These are phyloP conservation scores for Megaceryle maxima DNA, from an alignment of 2,113 vertebrate genomes.

Conservation along the genomic window DNA sequence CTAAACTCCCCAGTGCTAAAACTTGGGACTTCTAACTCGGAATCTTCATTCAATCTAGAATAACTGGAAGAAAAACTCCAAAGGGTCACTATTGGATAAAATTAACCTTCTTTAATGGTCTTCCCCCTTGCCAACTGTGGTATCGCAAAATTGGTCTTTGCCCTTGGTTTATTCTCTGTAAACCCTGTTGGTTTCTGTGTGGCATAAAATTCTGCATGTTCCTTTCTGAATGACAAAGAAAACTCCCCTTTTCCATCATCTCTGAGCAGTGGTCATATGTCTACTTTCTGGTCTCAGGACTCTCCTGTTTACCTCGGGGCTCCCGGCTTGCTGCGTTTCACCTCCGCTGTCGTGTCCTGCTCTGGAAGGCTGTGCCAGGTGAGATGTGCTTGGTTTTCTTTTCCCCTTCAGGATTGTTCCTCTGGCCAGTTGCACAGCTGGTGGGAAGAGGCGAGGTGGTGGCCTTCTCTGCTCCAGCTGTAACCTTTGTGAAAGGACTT, in stretches of 20 bases:
- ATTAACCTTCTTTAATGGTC: neutral
- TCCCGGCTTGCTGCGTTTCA: fast-evolving
- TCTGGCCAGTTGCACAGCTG: neutral
- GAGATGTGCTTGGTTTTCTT: conserved; percentile 5
- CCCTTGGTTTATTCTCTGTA: neutral
- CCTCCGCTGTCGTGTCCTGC: neutral
- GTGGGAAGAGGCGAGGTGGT: neutral
- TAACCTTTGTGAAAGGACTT: neutral
- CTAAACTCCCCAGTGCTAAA: neutral
- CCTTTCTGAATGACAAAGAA: neutral
- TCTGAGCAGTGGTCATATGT: neutral
- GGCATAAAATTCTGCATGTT: neutral
- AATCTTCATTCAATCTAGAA: neutral
- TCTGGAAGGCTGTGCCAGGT: neutral
- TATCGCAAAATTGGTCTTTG: neutral
- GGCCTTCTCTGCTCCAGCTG: neutral
- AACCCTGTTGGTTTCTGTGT: neutral
- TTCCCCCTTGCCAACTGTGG: neutral
- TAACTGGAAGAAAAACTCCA: neutral
- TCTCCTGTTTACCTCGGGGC: fast-evolving
- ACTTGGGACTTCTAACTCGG: neutral
- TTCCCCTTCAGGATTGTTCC: neutral
- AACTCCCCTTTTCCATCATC: neutral
- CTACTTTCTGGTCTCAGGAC: neutral
- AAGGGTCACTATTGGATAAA: neutral